These are phyloP conservation scores for Picathartes gymnocephalus DNA, from an alignment of 2,113 vertebrate species.

Conservation along the genomic window DNA sequence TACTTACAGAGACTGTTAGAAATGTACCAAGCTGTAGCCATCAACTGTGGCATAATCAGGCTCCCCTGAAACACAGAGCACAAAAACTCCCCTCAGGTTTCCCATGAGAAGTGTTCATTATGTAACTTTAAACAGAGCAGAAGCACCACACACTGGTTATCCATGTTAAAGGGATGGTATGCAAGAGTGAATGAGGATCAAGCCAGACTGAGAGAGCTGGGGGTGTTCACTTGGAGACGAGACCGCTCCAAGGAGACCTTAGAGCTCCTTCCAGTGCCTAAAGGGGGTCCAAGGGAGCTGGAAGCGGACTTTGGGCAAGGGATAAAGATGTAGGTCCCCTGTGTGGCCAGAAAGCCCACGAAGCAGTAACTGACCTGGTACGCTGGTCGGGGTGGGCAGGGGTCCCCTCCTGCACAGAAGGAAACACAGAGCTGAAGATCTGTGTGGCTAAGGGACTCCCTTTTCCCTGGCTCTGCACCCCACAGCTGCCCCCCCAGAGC, in stretches of 20 bases:
- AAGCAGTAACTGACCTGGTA: slow-evolving; percentile 48
- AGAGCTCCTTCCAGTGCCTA: not conserved
- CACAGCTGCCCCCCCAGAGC: not conserved
- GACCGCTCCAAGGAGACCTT: not conserved
- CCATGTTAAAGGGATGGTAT: not conserved
- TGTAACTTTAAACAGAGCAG: not conserved
- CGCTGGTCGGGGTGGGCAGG: slow-evolving; percentile 66
- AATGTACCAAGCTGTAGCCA: slow-evolving; percentile 70
- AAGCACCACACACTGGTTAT: not conserved
- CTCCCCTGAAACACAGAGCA: slow-evolving; percentile 55
- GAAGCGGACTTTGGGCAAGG: not conserved
- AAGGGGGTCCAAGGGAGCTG: not conserved
- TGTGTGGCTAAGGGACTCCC: not conserved
- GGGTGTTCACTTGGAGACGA: not conserved
- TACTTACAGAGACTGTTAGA: slow-evolving; percentile 62
- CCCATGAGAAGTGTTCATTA: not conserved
- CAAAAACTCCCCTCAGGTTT: not conserved
- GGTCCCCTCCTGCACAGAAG: slow-evolving; percentile 79
- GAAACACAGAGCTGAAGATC: slow-evolving; percentile 7
- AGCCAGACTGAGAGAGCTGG: not conserved
- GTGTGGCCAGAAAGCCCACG: not conserved
- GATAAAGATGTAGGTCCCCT: not conserved
- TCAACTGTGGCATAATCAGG: slow-evolving; percentile 61
- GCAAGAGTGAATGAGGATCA: not conserved
- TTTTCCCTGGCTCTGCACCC: not conserved